Conservation (phyloP, 2,888 invertebrate species). For the Oxyteleia sp. region DNA sequence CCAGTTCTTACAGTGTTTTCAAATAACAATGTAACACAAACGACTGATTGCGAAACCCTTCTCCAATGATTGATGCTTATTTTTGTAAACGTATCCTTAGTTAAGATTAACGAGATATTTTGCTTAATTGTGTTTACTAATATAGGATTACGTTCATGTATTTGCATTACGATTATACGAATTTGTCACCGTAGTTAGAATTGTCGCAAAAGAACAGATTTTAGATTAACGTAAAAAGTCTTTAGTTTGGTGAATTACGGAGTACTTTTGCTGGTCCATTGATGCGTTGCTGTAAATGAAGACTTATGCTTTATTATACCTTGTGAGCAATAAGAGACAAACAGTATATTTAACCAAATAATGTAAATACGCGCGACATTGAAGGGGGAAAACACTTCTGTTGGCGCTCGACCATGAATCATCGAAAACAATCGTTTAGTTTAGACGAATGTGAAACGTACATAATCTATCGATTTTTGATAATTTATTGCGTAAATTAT, state of each 20-base stretch:
- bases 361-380: conserved; percentile 48
- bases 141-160: too few species aligned
- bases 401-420: conserved; percentile 16
- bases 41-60: too few species aligned
- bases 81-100: too few species aligned
- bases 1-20: too few species aligned
- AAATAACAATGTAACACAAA: too few species aligned
- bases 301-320: conserved; percentile 33
- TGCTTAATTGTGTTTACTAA: too few species aligned
- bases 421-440: conserved; percentile 33
- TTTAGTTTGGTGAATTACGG: not conserved
- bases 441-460: conserved; percentile 2
- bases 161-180: too few species aligned
- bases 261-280: conserved; percentile 9
- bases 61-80: too few species aligned
- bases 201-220: not conserved
- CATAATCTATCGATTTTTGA: conserved; percentile 20
- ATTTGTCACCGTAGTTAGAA: conserved; percentile 31
- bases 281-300: conserved; percentile 25
- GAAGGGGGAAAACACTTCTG: conserved; percentile 10
- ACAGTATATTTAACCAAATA: conserved; percentile 61
- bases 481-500: conserved; percentile 18
- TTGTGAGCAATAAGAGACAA: conserved; percentile 40
- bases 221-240: conserved; percentile 5
- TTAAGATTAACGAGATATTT: too few species aligned